Base-by-base conservation (phyloP, 1,140 invertebrate genomes). In the Hyles vespertilio region DNA sequence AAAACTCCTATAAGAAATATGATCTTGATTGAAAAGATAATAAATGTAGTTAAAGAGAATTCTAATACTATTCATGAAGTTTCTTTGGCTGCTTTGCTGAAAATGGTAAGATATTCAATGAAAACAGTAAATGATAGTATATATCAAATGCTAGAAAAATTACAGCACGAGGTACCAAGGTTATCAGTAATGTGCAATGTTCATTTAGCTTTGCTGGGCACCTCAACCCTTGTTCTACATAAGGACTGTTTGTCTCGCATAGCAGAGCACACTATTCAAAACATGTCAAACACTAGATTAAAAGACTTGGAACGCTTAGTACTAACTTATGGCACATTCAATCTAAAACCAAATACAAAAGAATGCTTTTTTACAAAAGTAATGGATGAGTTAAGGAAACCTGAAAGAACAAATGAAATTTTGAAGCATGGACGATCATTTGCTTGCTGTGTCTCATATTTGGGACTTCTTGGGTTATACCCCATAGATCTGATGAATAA, bases 261-360 rank as follows among this genome's bases (percentile, higher is more conserved):
- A 60, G 70, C 87, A 10, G 54, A 80, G 44, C 83, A 61, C 72
- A 79, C 79, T 52, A 46, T 72, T 5, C 53, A 62, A 46, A 58
- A 61, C n/a, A 77, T 90, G 5, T 54, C 70, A 47, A 50, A 70
- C 32, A 68, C 89, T 0, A 89, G 92, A 67, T 22, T 93, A 45
- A 94, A 94, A 85, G 93, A 94, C 70, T 77, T 93, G 3, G 93
- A 94, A 89, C 87, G 92, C 70, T 58, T 93, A 9, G 65, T 91
- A n/a, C 82, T 91, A 51, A 77, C 81, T 5, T 80, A 91, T 68
- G 83, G 84, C 36, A 90, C 87, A 65, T 92, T 92, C 62, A 89
- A 91, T 69, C 89, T 86, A 60, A 68, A 80, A 55, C 86, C 90
- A 48, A 58, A 87, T 71, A 86, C 79, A 58, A 66, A 79, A 47